Percentiles rank a stretch among this genome's conserved stretches.
Conservation (phyloP, 2,888 invertebrate genomes). For the Romanomermis culicivorax region DNA sequence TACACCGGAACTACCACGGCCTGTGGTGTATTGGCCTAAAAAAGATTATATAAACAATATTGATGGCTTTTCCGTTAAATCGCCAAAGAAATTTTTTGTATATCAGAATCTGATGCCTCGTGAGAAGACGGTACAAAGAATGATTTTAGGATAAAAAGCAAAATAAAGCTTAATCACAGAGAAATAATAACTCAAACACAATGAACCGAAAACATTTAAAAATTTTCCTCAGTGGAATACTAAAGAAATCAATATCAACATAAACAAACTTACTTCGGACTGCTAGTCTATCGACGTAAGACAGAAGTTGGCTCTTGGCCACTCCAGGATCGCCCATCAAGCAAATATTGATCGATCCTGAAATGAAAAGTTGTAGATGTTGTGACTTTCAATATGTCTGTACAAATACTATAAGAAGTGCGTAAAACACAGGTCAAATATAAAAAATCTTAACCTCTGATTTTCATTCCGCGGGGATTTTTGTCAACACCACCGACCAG, state of each 20-base stretch:
- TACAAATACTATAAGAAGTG: neutral
- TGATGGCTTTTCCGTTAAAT: no score
- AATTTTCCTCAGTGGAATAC: no score
- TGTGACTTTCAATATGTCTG: neutral
- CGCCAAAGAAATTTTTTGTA: neutral
- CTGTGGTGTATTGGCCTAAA: conserved; percentile 71
- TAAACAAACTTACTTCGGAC: conserved; percentile 46
- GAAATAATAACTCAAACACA: no score
- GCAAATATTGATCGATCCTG: conserved; percentile 66
- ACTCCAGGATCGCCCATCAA: conserved; percentile 99
- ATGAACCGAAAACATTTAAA: no score
- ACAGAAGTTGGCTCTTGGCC: conserved; percentile 86
- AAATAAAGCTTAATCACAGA: no score
- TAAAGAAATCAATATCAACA: neutral
- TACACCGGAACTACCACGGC: conserved; percentile 89
- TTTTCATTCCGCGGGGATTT: conserved; percentile 84
- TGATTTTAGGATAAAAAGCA: no score
- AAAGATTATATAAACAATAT: conserved; percentile 3
- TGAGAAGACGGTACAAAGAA: no score
- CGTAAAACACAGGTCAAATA: neutral
- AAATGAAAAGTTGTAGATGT: conserved; percentile 7
- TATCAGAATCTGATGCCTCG: no score
- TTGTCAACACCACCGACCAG: conserved; percentile 61
- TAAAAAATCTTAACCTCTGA: conserved; percentile 48
- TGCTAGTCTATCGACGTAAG: conserved; percentile 78